Evolutionary conservation across 2,888 invertebrate species (phyloP), one percentile per base, ranked within the genome.

Genomic region (Crepidodera aurea): DNA sequence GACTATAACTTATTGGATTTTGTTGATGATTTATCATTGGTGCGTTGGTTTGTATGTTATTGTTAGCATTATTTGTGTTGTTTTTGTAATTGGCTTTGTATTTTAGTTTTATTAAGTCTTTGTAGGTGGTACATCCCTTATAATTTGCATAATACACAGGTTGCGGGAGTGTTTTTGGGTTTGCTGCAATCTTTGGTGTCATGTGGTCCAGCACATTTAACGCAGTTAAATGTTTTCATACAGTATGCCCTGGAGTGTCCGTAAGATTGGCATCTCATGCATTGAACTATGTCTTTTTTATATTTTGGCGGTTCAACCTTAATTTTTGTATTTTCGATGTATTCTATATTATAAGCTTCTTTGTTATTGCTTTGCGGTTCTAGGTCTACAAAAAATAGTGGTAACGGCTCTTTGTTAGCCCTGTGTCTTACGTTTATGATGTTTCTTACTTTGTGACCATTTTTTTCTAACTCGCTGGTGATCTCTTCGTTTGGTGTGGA

Each of bases 371-470:
- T 10, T 8, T 29, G 8, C 10, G 29, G 29, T 29, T 29, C 29
- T 29, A 29, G 6, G 10, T 29, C 10, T 29, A 29, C 29, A 29
- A 29, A 29, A 2, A 29, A 29, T 29, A 29, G 10, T 5, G 29
- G 29, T 10, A 29, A 10, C 10, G 51, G 51, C 13, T 37, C 51
- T 12, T 51, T 51, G 39, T 5, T 51, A 19, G 32, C 22, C 13
- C 51, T 51, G 13, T 51, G 39, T 37, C 12, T 15, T 7, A 51
- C 19, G 12, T 51, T 51, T 1, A 51, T 34, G 7, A 51, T 51
- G 39, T 37, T 51, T 8, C 51, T 6, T 1, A 51, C 37, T 22
- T 34, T 34, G 12, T 19, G 39, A 6, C 51, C 51, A 3, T 12
- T 13, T 19, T 51, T 51, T 37, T 19, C 39, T 34, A 51, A 22